Percentiles rank a stretch among this genome's conserved stretches.
Conservation (phyloP, 2,888 invertebrate genomes). For the Mythimna albipuncta region DNA sequence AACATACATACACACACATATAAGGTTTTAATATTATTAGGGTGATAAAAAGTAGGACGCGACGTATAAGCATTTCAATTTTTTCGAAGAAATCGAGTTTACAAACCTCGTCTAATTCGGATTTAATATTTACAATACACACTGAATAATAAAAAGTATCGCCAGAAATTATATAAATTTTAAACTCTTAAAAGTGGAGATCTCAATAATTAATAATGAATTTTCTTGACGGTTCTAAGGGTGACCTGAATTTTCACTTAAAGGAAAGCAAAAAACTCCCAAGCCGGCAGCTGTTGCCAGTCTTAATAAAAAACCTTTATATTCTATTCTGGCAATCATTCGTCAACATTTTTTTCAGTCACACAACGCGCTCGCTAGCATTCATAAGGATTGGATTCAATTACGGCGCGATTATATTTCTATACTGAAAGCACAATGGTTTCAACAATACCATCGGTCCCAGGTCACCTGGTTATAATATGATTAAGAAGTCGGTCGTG, state of each 20-base stretch:
- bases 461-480: constrained; percentile 29
- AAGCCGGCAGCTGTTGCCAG: neutral
- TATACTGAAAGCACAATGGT: constrained; percentile 1
- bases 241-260: neutral
- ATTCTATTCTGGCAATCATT: neutral
- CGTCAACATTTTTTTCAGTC: neutral
- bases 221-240: neutral
- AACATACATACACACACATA: no score
- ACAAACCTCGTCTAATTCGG: neutral
- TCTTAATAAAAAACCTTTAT: constrained; percentile 3
- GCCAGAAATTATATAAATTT: neutral
- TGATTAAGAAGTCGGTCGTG: constrained; percentile 30
- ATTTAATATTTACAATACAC: neutral
- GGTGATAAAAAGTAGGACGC: no score
- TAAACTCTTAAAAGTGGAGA: neutral
- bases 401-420: constrained; percentile 2
- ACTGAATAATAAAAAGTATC: neutral
- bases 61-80: neutral
- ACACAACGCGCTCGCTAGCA: neutral
- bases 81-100: neutral
- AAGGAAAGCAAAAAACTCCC: neutral
- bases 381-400: constrained; percentile 13
- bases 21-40: no score
- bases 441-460: constrained; percentile 9
- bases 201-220: neutral